Evolutionary conservation across 2,113 vertebrate genomes (phyloP), one percentile per base, ranked within the genome.

Genomic region (Salvelinus namaycush): DNA sequence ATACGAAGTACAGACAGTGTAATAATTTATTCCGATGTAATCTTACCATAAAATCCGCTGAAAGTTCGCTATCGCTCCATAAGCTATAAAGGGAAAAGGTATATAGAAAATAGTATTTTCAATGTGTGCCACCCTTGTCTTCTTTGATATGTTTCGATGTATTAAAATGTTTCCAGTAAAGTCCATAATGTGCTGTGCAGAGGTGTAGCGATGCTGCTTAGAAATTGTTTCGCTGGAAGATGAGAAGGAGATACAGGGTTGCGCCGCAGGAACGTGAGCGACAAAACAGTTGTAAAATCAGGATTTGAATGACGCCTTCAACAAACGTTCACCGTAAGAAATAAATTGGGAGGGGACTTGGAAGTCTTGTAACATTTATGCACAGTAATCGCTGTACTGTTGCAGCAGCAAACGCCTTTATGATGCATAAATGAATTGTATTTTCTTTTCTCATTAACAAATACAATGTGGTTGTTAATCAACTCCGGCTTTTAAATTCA

Each of bases 241-340:
- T 49, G 48, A 68, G 72, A 27, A n/a, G 49, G 71, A 12, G 72
- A 57, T 39, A 73, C 54, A 49, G 76, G 73, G 71, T 80, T 65
- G 76, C 77, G 75, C 76, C 79, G 60, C 80, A 77, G 74, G 65
- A n/a, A 44, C 14, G 3, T 49, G 9, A 44, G 39, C 2, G 11
- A 62, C 65, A 68, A 73, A 69, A 27, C n/a, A 69, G 70, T 69
- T 62, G 39, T 51, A 66, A 44, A 70, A 73, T 73, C 70, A 81
- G 34, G 48, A 73, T 29, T 66, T 34, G 54, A 24, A 49, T n/a
- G 27, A 71, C 49, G 39, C 57, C 13, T 77, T 77, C 26, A 27
- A 44, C 68, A 26, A 62, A 70, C n/a, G 39, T 44, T 44, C 39
- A 44, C 62, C 27, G 39, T 31, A 71, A 39, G 20, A 31, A 12